Percentiles rank a stretch among this genome's conserved stretches.
These are phyloP conservation scores for Lamproptera curius DNA, from an alignment of 2,888 invertebrate genomes.

Conservation along the genomic window DNA sequence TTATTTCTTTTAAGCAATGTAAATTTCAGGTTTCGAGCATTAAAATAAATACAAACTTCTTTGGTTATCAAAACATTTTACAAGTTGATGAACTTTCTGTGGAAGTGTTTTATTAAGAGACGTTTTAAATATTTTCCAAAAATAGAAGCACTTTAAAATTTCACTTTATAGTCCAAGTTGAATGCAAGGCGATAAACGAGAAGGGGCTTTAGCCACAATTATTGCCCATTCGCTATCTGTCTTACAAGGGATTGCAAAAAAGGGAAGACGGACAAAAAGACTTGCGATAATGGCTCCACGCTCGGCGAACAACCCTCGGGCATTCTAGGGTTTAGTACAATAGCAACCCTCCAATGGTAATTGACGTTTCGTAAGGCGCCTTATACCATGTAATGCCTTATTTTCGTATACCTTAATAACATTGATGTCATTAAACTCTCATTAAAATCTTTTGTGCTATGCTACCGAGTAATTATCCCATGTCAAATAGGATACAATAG, in stretches of 20 bases:
- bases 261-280: slow-evolving; percentile 57
- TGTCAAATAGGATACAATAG: too few species aligned
- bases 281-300: slow-evolving; percentile 50
- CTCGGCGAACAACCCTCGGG: slow-evolving; percentile 44
- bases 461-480: too few species aligned
- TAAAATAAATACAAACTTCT: too few species aligned
- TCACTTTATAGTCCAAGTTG: too few species aligned
- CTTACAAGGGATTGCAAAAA: slow-evolving; percentile 55
- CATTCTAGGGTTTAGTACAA: slow-evolving; percentile 60
- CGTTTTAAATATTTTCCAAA: too few species aligned
- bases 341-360: slow-evolving; percentile 53
- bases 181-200: slow-evolving; percentile 36
- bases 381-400: slow-evolving; percentile 6
- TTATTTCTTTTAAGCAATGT: slow-evolving; percentile 52
- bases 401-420: slow-evolving; percentile 28
- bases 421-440: slow-evolving; percentile 56
- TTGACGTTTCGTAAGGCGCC: slow-evolving; percentile 53
- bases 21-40: slow-evolving; percentile 40
- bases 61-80: too few species aligned
- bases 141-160: too few species aligned
- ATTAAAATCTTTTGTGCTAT: slow-evolving; percentile 41
- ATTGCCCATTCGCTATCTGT: slow-evolving; percentile 70
- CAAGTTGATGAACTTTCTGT: too few species aligned
- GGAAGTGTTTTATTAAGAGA: too few species aligned
- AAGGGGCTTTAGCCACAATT: slow-evolving; percentile 67